Percentiles rank a stretch among this genome's conserved stretches.
phyloP scores from a whole-genome alignment of 2,113 vertebrate species.

The Mustelus asterias region DNA sequence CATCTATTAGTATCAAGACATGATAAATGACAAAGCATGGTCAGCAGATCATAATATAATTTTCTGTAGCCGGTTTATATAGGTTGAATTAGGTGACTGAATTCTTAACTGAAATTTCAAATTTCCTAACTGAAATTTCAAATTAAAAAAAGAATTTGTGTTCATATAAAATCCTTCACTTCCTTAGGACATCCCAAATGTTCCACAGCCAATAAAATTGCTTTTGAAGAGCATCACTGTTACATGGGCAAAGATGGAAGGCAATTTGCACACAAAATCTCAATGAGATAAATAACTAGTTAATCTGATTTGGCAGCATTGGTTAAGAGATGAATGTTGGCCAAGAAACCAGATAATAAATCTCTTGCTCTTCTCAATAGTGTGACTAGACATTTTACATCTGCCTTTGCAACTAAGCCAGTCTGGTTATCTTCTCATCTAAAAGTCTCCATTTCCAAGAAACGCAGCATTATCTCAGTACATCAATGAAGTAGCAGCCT shows the following conservation, averaged over 20 bases:
- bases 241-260: not conserved
- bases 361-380: not conserved
- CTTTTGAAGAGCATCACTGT: not conserved
- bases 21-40: too few relatives aligned
- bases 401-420: too few relatives aligned
- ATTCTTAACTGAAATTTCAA: too few relatives aligned
- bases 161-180: not conserved
- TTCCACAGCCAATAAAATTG: not conserved
- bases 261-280: not conserved
- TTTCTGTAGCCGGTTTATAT: too few relatives aligned
- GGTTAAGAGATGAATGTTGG: not conserved
- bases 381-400: not conserved
- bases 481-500: not conserved
- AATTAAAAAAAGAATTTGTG: too few relatives aligned
- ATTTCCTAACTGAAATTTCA: too few relatives aligned
- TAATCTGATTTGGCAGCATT: not conserved
- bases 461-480: not conserved
- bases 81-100: too few relatives aligned
- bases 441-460: not conserved
- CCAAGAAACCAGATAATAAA: not conserved
- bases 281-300: not conserved
- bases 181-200: not conserved
- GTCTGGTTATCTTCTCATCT: not conserved
- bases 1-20: too few relatives aligned
- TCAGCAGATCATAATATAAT: too few relatives aligned